These are phyloP conservation scores for Suillia variegata DNA, from an alignment of 2,888 invertebrate genomes.

Conservation along the genomic window DNA sequence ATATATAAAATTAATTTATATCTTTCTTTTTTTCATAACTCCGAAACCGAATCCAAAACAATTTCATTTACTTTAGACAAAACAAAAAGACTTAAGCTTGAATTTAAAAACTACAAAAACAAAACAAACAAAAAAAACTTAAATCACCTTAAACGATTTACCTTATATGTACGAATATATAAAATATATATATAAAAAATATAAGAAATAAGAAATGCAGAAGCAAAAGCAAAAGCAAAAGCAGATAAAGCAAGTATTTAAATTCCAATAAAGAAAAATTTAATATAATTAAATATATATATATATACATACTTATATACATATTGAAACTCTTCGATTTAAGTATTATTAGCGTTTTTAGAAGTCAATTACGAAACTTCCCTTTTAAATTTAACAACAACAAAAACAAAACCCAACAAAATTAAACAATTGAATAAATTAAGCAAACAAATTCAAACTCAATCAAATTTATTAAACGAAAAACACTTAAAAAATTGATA, in stretches of 20 bases:
- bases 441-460: background rate
- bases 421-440: too few species aligned
- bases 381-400: background rate
- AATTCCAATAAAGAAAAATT: background rate
- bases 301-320: too few species aligned
- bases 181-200: background rate
- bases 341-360: constrained; percentile 36
- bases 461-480: too few species aligned
- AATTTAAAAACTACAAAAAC: constrained; percentile 27
- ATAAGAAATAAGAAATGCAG: background rate
- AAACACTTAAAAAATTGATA: background rate
- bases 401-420: background rate
- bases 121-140: too few species aligned
- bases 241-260: background rate
- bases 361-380: constrained; percentile 40
- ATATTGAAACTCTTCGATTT: background rate
- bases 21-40: too few species aligned
- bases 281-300: too few species aligned
- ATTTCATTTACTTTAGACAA: constrained; percentile 3
- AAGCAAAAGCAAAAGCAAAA: too few species aligned
- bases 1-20: too few species aligned
- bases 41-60: too few species aligned
- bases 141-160: constrained; percentile 2
- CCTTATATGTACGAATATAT: too few species aligned
- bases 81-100: constrained; percentile 37